Base-by-base conservation (phyloP, 2,888 invertebrate genomes). In the Petrolisthes cinctipes region DNA sequence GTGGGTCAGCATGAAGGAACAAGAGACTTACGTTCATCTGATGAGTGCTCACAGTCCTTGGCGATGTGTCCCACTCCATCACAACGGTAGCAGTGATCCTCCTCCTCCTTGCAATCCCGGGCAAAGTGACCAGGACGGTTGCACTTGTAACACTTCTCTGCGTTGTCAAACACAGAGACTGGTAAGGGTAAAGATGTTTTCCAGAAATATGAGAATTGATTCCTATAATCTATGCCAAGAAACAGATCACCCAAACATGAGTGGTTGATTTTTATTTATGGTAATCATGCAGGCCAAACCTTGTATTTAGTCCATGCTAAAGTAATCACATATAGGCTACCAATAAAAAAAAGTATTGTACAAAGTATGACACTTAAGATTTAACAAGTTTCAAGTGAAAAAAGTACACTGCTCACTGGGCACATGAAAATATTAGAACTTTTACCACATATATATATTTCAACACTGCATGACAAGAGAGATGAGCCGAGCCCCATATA, bases 71-170 rank as follows among this genome's bases (percentile, higher is more conserved):
- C 93, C 81, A 93, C 91, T 86, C 93, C 92, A 92, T 93, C 93
- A 91, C 93, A 94, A 89, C 93, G 93, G 92, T 94, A 94, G 92
- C 94, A 94, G 91, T 94, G 93, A 93, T 98, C 98, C 91, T 96
- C 96, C 92, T 97, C 97, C 93, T 98, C 97, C 93, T 97, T 97
- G 94, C 98, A 98, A 92, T 97, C 97, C 91, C 97, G 95, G 91
- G 97, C 97, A 93, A 97, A 97, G 94, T 98, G 98, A 89, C 98
- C 97, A 92, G 95, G 95, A 93, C 97, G 96, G 94, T 97, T 97
- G 94, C 98, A 98, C 94, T 98, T 98, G 95, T 96, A 98, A 95
- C 98, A 98, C 94, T 98, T 97, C 92, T 97, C 97, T 88, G 76
- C 37, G 66, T 73, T 82, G 53, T 14, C 17, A 73, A 37, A 37